Conservation (phyloP, 1,140 invertebrate species). For the Bicyclus anynana region DNA sequence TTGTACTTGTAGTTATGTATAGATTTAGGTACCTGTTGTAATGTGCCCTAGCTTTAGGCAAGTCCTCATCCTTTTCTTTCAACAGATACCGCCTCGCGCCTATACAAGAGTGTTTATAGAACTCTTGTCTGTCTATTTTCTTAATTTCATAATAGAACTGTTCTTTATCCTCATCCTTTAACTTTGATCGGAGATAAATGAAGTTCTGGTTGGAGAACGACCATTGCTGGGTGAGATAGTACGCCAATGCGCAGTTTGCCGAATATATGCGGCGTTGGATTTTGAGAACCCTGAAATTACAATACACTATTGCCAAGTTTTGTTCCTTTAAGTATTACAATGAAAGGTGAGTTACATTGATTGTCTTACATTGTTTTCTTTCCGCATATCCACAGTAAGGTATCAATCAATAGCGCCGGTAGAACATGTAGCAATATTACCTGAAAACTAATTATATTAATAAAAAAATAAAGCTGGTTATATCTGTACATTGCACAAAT, state of each 20-base stretch:
- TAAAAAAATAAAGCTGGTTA: too few relatives aligned
- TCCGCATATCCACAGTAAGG: constrained; percentile 79
- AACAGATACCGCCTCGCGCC: constrained; percentile 78
- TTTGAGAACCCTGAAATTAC: constrained; percentile 82
- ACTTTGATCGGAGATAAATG: constrained; percentile 77
- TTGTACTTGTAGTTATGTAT: too few relatives aligned
- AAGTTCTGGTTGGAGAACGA: constrained; percentile 87
- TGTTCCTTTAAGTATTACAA: too few relatives aligned
- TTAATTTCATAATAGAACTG: constrained; percentile 80
- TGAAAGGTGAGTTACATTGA: too few relatives aligned
- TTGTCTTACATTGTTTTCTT: constrained; percentile 85
- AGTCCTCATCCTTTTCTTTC: constrained; percentile 75
- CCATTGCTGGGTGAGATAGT: constrained; percentile 91
- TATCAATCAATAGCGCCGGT: constrained; percentile 84
- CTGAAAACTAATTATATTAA: constrained; percentile 31
- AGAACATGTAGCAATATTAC: constrained; percentile 82
- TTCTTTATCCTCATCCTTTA: constrained; percentile 81
- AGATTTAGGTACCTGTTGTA: constrained; percentile 16
- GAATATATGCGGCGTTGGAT: constrained; percentile 89
- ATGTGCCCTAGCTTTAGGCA: constrained; percentile 48
- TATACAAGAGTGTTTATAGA: constrained; percentile 70
- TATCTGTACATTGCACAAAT: too few relatives aligned
- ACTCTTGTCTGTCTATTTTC: constrained; percentile 67
- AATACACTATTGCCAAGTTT: background rate
- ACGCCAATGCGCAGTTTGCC: constrained; percentile 85